phyloP scores from a whole-genome alignment of 2,797 vertebrate genomes.

The Fistularia tabacaria region DNA sequence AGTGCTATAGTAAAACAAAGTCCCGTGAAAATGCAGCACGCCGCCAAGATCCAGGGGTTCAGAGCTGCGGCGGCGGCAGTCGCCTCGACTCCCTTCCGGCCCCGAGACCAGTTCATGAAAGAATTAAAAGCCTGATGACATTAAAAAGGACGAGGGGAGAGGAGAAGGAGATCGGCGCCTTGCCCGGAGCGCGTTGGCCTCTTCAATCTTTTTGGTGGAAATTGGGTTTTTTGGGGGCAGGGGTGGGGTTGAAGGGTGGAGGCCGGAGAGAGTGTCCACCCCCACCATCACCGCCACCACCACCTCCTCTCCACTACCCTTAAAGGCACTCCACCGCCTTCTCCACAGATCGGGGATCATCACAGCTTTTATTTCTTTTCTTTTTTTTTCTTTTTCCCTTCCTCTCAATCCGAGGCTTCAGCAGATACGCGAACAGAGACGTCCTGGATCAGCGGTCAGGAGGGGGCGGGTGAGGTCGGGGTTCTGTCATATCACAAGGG shows the following conservation, averaged over 20 bases:
- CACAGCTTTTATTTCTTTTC: slow-evolving; percentile 1
- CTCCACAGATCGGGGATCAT: slow-evolving; percentile 48
- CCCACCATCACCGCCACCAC: no score
- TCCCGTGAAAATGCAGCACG: neutral
- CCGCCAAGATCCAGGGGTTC: slow-evolving; percentile 7
- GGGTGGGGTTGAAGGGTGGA: slow-evolving; percentile 1
- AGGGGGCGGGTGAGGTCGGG: slow-evolving; percentile 25
- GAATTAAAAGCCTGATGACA: slow-evolving; percentile 63
- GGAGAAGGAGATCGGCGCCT: slow-evolving; percentile 24
- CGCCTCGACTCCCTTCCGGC: slow-evolving; percentile 1
- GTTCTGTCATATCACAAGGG: slow-evolving; percentile 27
- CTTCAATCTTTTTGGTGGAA: slow-evolving; percentile 57
- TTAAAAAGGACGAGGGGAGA: slow-evolving; percentile 56
- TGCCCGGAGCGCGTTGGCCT: slow-evolving; percentile 41
- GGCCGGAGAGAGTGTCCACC: no score
- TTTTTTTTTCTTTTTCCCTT: no score
- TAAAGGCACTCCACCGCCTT: slow-evolving; percentile 23
- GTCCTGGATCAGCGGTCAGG: slow-evolving; percentile 34
- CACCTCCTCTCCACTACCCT: slow-evolving; percentile 9
- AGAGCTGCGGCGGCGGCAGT: neutral
- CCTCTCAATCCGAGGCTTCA: slow-evolving; percentile 11
- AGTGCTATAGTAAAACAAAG: slow-evolving; percentile 19
- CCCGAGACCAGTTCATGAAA: slow-evolving; percentile 55
- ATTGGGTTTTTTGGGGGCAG: slow-evolving; percentile 41
- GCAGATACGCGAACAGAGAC: slow-evolving; percentile 22